These are phyloP conservation scores for Patella pellucida DNA, from an alignment of 2,888 invertebrate genomes.

Conservation along the genomic window DNA sequence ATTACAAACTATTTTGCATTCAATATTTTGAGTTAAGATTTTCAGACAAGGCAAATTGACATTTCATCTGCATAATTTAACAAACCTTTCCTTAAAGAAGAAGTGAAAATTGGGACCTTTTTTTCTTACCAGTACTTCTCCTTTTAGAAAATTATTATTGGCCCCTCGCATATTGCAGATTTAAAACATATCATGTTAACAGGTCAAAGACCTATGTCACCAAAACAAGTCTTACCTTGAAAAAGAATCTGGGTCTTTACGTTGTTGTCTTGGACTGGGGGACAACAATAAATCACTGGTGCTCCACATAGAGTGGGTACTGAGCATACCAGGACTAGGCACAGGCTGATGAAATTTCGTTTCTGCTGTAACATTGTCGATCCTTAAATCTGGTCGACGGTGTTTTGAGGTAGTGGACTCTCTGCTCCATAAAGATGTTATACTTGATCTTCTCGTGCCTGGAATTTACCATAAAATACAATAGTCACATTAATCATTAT, in stretches of 20 bases:
- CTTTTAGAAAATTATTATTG: too few relatives aligned
- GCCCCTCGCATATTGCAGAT: too few relatives aligned
- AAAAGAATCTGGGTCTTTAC: slow-evolving; percentile 26
- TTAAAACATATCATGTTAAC: too few relatives aligned
- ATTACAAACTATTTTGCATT: too few relatives aligned
- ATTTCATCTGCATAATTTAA: too few relatives aligned
- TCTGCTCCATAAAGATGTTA: slow-evolving; percentile 30
- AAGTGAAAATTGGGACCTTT: too few relatives aligned
- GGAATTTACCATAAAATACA: slow-evolving; percentile 3
- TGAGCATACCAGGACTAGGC: slow-evolving; percentile 56
- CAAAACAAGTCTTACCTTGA: slow-evolving; percentile 32
- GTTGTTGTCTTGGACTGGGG: slow-evolving; percentile 13
- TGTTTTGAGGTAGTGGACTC: slow-evolving; percentile 23
- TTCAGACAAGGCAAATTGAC: too few relatives aligned
- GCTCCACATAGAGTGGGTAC: slow-evolving; percentile 57
- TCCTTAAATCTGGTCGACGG: slow-evolving; percentile 37
- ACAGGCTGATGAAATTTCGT: slow-evolving; percentile 33
- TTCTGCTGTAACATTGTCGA: slow-evolving; percentile 37
- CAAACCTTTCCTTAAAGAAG: too few relatives aligned
- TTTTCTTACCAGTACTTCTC: too few relatives aligned
- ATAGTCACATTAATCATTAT: too few relatives aligned
- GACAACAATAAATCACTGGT: slow-evolving; percentile 34
- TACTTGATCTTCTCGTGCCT: slow-evolving; percentile 38
- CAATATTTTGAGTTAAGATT: too few relatives aligned
- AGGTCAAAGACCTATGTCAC: neutral